These are phyloP conservation scores for Melanotaenia nigrans DNA, from an alignment of 2,797 vertebrate genomes.

Conservation along the genomic window DNA sequence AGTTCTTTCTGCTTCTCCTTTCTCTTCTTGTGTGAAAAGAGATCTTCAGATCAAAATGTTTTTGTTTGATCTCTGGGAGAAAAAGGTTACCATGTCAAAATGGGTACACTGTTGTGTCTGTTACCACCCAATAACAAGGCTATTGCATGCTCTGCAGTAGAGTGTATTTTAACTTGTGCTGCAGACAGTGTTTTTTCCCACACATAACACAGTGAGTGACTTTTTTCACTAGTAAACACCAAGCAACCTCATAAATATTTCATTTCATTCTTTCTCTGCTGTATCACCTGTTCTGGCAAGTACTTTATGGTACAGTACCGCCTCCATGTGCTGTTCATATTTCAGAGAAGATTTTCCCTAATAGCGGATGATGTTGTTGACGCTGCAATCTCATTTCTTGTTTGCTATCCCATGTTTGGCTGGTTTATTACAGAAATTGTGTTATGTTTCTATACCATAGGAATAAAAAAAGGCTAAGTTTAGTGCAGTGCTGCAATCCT, in stretches of 20 bases:
- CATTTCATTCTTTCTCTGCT: slow-evolving; percentile 66
- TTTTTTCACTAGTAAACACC: slow-evolving; percentile 67
- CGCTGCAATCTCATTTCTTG: slow-evolving; percentile 50
- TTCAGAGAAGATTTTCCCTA: slow-evolving; percentile 45
- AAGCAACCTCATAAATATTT: slow-evolving; percentile 71
- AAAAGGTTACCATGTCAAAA: slow-evolving; percentile 43
- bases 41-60: slow-evolving; percentile 31
- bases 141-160: slow-evolving; percentile 28
- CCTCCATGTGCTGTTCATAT: slow-evolving; percentile 52
- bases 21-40: slow-evolving; percentile 15
- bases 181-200: slow-evolving; percentile 37
- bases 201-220: slow-evolving; percentile 40
- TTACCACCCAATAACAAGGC: slow-evolving; percentile 21
- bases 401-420: slow-evolving; percentile 49
- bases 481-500: slow-evolving; percentile 83
- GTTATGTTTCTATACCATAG: slow-evolving; percentile 72
- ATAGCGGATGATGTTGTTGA: slow-evolving; percentile 36
- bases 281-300: slow-evolving; percentile 71
- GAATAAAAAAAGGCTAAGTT: slow-evolving; percentile 76
- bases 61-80: slow-evolving; percentile 26
- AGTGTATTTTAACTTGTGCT: slow-evolving; percentile 48
- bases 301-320: slow-evolving; percentile 51
- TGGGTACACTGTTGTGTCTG: slow-evolving; percentile 29
- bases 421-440: slow-evolving; percentile 55
- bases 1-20: slow-evolving; percentile 21